Conservation (phyloP, 2,113 vertebrate genomes). For the Cygnus atratus region DNA sequence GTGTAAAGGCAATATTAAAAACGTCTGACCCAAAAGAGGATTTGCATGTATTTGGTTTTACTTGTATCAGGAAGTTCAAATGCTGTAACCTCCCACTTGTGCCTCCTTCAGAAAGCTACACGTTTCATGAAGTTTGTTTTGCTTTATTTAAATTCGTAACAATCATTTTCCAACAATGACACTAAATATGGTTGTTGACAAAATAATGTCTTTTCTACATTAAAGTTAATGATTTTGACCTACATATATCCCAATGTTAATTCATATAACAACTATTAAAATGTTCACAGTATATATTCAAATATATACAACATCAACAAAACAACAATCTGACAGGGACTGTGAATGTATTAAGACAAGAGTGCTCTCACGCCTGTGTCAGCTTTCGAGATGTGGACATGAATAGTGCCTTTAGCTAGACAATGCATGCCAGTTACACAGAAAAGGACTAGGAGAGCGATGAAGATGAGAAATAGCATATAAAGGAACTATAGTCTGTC, state of each 20-base stretch:
- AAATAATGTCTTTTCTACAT: neutral
- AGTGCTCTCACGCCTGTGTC: neutral
- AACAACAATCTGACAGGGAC: neutral
- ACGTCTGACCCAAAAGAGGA: constrained; percentile 76
- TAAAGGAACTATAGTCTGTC: neutral
- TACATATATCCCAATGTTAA: neutral
- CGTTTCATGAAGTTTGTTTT: neutral
- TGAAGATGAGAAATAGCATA: neutral
- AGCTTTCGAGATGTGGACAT: neutral
- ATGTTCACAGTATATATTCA: neutral
- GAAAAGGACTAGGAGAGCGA: neutral
- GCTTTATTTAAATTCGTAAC: neutral
- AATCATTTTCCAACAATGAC: neutral
- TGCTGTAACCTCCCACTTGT: constrained; percentile 63
- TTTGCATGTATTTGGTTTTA: constrained; percentile 74
- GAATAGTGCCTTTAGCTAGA: neutral
- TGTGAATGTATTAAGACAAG: neutral
- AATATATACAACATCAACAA: neutral
- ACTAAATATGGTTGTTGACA: neutral
- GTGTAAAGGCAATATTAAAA: neutral
- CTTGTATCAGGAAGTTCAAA: constrained; percentile 69
- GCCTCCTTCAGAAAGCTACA: neutral
- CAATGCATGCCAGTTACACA: neutral
- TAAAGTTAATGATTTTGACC: neutral
- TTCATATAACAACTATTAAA: neutral